Conservation (phyloP, 2,797 vertebrate genomes). For the Neosalanx taihuensis region DNA sequence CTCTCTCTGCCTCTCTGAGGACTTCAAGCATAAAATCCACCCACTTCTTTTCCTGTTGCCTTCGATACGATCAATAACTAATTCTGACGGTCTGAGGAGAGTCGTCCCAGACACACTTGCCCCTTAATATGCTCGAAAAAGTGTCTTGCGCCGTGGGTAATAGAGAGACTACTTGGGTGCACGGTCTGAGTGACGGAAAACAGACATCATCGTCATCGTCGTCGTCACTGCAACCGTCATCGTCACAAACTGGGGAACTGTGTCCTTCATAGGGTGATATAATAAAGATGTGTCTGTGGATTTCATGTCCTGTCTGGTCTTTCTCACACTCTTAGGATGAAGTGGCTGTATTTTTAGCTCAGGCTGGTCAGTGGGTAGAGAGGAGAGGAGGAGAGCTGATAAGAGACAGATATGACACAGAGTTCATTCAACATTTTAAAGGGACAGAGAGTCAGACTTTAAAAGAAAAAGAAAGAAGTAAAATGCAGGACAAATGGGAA, state of each 20-base stretch:
- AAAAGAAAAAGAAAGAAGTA: conserved; percentile 7
- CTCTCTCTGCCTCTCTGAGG: not conserved
- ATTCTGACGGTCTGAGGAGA: not conserved
- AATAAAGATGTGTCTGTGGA: not conserved
- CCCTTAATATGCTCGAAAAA: not conserved
- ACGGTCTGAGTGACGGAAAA: not conserved
- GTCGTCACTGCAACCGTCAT: not conserved
- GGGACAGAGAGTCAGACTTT: conserved; percentile 25
- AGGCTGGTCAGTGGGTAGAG: not conserved
- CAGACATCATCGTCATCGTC: not conserved
- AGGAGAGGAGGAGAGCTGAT: conserved; percentile 1
- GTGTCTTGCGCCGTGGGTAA: not conserved
- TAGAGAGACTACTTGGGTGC: not conserved
- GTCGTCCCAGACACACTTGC: not conserved
- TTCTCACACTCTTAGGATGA: conserved; percentile 13
- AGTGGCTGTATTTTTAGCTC: not conserved
- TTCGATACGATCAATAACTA: not conserved
- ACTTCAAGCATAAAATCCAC: not conserved
- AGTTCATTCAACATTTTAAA: conserved; percentile 4
- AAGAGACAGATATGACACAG: not conserved
- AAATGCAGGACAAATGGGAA: not conserved
- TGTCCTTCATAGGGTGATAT: not conserved
- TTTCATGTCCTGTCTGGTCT: conserved; percentile 20
- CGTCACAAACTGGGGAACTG: not conserved
- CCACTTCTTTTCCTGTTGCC: not conserved